These are phyloP conservation scores for Heliconius melpomene DNA, from an alignment of 1,140 invertebrate genomes.

Conservation along the genomic window DNA sequence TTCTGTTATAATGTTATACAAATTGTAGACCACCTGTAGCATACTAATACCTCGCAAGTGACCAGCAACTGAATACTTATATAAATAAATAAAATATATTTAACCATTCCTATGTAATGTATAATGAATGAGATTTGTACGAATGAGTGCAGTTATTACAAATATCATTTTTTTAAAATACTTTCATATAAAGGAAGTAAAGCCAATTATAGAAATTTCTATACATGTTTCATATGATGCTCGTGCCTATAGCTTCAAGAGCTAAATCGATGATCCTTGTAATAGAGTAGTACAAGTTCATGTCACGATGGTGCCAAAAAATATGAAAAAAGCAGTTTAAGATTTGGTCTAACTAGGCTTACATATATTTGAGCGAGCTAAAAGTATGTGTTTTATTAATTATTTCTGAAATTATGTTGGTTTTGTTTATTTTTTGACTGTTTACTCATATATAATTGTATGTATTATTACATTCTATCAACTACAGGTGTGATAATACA, in stretches of 20 bases:
- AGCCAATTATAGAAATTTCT: not conserved
- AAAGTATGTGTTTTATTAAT: not conserved
- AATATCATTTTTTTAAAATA: not conserved
- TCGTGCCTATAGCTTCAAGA: not conserved
- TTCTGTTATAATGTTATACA: slow-evolving; percentile 47
- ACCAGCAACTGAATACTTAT: slow-evolving; percentile 47
- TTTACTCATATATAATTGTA: slow-evolving; percentile 12
- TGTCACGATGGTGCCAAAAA: not conserved
- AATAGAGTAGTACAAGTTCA: not conserved
- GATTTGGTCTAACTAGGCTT: not conserved
- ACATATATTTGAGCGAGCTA: not conserved
- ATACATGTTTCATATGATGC: not conserved
- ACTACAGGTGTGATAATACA: slow-evolving; percentile 71
- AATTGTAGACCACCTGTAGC: slow-evolving; percentile 56
- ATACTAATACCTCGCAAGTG: slow-evolving; percentile 63
- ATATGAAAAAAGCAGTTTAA: not conserved
- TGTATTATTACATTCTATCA: slow-evolving; percentile 23
- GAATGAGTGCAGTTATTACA: not conserved
- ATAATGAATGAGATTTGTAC: slow-evolving; percentile 17
- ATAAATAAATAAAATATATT: slow-evolving; percentile 24
- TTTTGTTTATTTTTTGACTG: not conserved
- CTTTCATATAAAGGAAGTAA: not conserved
- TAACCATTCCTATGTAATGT: slow-evolving; percentile 27
- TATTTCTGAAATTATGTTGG: not conserved
- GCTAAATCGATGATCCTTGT: no score